phyloP scores from a whole-genome alignment of 2,797 vertebrate species.

The Antennarius maculatus region DNA sequence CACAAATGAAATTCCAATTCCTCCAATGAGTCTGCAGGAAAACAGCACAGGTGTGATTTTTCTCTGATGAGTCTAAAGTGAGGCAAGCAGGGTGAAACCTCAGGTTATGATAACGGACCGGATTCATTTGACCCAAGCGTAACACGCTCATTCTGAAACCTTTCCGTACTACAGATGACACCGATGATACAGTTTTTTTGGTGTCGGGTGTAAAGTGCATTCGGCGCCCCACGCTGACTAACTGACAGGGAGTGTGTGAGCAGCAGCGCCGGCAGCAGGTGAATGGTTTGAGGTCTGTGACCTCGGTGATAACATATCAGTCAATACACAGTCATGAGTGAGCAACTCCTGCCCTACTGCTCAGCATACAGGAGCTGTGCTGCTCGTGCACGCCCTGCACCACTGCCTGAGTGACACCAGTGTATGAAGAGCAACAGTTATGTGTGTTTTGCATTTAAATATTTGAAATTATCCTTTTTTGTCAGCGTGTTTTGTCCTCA shows the following conservation, averaged over 20 bases:
- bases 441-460: background rate
- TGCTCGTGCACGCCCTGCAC: background rate
- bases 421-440: background rate
- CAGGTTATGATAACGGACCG: conserved; percentile 31
- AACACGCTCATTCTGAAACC: background rate
- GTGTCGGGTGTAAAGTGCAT: background rate
- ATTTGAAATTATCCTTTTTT: background rate
- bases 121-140: conserved; percentile 3
- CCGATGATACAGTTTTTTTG: conserved; percentile 2
- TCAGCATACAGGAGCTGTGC: conserved; percentile 23
- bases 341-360: conserved; percentile 57
- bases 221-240: conserved; percentile 40
- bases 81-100: background rate
- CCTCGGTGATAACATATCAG: conserved; percentile 79
- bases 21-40: conserved; percentile 32
- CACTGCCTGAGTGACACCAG: background rate
- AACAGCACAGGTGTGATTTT: conserved; percentile 29
- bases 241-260: conserved; percentile 67
- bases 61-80: conserved; percentile 25
- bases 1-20: conserved; percentile 48
- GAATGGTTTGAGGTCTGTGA: conserved; percentile 67
- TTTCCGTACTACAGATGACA: conserved; percentile 7
- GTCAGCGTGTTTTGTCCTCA: background rate
- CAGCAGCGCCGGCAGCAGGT: conserved; percentile 60
- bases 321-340: conserved; percentile 52